Evolutionary conservation across 1,140 invertebrate species (phyloP).

Genomic region (Triops cancriformis): DNA sequence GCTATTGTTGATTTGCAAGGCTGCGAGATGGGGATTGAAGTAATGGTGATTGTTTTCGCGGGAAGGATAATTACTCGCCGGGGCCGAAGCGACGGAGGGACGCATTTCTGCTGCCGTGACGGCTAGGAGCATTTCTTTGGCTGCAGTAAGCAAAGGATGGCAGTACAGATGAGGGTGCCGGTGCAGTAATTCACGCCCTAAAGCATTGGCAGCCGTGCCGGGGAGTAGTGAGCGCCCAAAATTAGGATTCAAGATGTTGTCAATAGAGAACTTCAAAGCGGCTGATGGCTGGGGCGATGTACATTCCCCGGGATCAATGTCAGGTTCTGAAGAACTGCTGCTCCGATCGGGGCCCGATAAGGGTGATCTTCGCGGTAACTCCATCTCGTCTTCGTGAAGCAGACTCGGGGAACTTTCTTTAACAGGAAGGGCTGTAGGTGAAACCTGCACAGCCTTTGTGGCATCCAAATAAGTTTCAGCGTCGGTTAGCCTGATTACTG

Average conservation of each 20-base stretch:
- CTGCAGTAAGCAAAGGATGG: neutral
- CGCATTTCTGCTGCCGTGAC: neutral
- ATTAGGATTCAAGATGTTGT: conserved; percentile 82
- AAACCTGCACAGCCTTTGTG: neutral
- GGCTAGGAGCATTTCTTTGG: neutral
- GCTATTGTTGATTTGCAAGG: neutral
- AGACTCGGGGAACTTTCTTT: neutral
- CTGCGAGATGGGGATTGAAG: neutral
- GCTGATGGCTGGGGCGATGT: conserved; percentile 28
- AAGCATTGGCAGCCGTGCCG: neutral
- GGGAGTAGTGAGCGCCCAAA: conserved; percentile 53
- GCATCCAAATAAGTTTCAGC: neutral
- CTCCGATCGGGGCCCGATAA: neutral
- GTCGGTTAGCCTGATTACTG: neutral
- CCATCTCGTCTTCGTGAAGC: neutral
- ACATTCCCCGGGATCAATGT: conserved; percentile 35
- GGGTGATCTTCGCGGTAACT: neutral
- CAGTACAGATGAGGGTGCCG: neutral
- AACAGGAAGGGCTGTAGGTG: neutral
- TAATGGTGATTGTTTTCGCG: neutral
- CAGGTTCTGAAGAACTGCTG: neutral
- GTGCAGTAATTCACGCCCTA: conserved; percentile 5
- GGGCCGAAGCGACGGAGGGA: neutral
- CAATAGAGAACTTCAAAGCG: conserved; percentile 77
- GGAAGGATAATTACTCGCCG: neutral